A percentile compares a stretch with the other conserved stretches of the same genome.
Evolutionary conservation across 1,140 invertebrate genomes (phyloP).

Genomic region (Ruditapes philippinarum): DNA sequence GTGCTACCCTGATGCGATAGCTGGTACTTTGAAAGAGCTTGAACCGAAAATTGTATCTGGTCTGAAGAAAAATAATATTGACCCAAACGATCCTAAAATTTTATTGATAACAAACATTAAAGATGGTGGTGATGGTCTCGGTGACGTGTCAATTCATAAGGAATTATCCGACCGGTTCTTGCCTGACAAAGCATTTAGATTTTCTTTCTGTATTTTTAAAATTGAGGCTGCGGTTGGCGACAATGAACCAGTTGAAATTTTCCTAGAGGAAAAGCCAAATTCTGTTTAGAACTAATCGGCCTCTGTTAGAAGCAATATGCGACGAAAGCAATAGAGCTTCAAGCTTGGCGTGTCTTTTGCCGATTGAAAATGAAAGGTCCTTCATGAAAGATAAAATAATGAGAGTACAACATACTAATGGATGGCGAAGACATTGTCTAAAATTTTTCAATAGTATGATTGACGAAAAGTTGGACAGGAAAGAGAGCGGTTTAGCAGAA

Average conservation of each 20-base stretch:
- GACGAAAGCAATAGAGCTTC: background rate
- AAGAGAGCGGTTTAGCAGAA: background rate
- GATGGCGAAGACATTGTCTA: background rate
- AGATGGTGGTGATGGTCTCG: background rate
- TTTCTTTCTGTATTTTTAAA: constrained; percentile 38
- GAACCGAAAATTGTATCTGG: background rate
- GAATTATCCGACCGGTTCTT: background rate
- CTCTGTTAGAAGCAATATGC: background rate
- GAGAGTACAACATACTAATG: background rate
- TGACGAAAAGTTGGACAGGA: background rate
- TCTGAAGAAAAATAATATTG: background rate
- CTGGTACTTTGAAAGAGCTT: background rate
- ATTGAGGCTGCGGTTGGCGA: background rate
- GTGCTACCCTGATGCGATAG: background rate
- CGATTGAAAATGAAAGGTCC: background rate
- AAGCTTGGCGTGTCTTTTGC: background rate
- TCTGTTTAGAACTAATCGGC: background rate
- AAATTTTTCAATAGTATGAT: constrained; percentile 30
- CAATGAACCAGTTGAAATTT: background rate
- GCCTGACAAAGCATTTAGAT: background rate
- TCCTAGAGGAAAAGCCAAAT: constrained; percentile 2
- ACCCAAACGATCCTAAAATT: background rate
- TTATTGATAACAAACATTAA: background rate
- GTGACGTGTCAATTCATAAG: constrained; percentile 13
- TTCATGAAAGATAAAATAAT: background rate